Percentiles rank a stretch among this genome's conserved stretches.
Evolutionary conservation across 2,797 vertebrate species (phyloP).

Genomic region (Moxostoma hubbsi): DNA sequence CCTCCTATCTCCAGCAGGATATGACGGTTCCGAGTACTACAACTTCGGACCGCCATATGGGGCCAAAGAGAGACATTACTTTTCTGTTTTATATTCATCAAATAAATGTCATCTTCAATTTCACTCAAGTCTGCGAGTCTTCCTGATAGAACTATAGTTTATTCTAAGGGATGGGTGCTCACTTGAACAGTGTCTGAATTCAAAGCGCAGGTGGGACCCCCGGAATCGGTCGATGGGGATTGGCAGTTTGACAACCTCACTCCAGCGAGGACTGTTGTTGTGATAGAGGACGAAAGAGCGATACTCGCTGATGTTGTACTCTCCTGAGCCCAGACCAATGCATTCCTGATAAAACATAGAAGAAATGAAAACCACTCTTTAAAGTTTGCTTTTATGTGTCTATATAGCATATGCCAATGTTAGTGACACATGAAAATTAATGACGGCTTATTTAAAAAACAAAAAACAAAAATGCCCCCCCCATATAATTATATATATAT

Average conservation of each 20-base stretch:
- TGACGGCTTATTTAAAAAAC: constrained; percentile 5
- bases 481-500: too few relatives aligned
- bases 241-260: constrained; percentile 95
- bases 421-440: background rate
- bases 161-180: constrained; percentile 63
- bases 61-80: too few relatives aligned
- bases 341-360: constrained; percentile 83
- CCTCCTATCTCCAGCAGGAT: too few relatives aligned
- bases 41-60: too few relatives aligned
- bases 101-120: too few relatives aligned
- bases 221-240: constrained; percentile 98
- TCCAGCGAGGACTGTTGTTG: constrained; percentile 98
- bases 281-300: constrained; percentile 98
- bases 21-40: too few relatives aligned
- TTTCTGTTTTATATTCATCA: too few relatives aligned
- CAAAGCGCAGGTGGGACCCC: constrained; percentile 97
- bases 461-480: background rate
- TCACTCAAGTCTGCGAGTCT: too few relatives aligned
- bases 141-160: too few relatives aligned
- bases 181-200: constrained; percentile 99
- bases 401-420: constrained; percentile 6
- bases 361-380: background rate
- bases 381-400: constrained; percentile 20
- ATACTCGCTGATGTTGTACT: constrained; percentile 89
- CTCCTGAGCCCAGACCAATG: constrained; percentile 95